phyloP scores from a whole-genome alignment of 92 coral and sea anemone genomes.

The Palythoa grandiflora region DNA sequence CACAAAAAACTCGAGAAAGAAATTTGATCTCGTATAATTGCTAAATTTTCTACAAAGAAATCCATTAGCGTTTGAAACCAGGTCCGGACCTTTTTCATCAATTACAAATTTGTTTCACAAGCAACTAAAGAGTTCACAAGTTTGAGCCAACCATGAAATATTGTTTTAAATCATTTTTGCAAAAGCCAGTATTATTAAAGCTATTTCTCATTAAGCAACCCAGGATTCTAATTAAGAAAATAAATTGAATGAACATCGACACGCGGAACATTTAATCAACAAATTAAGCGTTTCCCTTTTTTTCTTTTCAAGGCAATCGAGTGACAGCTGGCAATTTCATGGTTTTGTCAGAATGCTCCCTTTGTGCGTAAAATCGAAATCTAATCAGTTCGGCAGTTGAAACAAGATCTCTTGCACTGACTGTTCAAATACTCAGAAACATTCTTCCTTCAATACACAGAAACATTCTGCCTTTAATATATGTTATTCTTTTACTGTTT shows the following conservation, averaged over 20 bases:
- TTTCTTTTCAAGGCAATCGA: neutral
- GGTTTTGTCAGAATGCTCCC: constrained; percentile 3
- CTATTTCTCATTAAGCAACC: constrained; percentile 11
- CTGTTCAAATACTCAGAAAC: neutral
- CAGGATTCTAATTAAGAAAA: constrained; percentile 12
- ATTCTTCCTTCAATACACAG: neutral
- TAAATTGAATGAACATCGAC: neutral
- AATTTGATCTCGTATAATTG: too few species aligned
- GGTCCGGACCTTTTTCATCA: neutral
- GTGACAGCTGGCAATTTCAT: constrained; percentile 44
- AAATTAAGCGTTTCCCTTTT: constrained; percentile 13
- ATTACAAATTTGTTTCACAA: neutral
- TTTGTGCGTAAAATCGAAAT: constrained; percentile 3
- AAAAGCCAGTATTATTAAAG: neutral
- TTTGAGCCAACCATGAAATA: neutral
- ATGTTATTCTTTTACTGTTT: neutral
- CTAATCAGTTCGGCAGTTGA: too few species aligned
- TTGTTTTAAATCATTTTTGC: too few species aligned
- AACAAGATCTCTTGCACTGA: neutral
- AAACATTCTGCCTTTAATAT: neutral
- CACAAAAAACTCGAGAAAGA: too few species aligned
- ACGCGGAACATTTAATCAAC: constrained; percentile 15
- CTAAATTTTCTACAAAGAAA: too few species aligned
- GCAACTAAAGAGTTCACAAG: neutral
- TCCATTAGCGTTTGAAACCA: too few species aligned